phyloP scores from a whole-genome alignment of 2,113 vertebrate species.

The Loxodonta africana region DNA sequence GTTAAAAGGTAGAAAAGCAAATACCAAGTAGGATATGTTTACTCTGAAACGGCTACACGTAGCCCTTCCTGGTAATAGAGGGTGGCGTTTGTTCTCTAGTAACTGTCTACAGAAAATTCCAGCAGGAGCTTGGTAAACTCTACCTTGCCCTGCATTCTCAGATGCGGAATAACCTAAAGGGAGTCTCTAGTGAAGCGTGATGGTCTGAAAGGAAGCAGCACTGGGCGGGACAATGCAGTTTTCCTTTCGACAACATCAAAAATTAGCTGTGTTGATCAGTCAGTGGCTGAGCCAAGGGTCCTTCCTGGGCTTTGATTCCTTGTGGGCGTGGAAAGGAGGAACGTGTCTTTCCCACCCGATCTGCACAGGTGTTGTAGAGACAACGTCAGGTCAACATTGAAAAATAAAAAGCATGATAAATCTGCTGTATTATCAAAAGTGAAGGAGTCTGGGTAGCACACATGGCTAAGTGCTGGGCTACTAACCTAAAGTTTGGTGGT shows the following conservation, averaged over 20 bases:
- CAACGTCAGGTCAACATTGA: background rate
- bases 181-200: too few relatives aligned
- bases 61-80: background rate
- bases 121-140: background rate
- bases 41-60: background rate
- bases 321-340: background rate
- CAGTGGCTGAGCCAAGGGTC: rapidly evolving
- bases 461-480: too few relatives aligned
- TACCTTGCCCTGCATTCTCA: background rate
- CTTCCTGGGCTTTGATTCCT: background rate
- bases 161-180: background rate
- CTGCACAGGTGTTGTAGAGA: background rate
- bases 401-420: background rate
- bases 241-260: background rate
- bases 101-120: background rate
- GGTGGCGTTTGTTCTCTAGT: background rate
- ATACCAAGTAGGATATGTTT: too few relatives aligned
- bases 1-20: background rate
- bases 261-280: background rate
- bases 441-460: too few relatives aligned
- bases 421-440: background rate
- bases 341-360: rapidly evolving
- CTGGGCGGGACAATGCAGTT: background rate
- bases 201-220: background rate
- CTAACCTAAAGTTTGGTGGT: too few relatives aligned